Evolutionary conservation across 2,888 invertebrate species (phyloP).

Genomic region (Drosophila planitibia): DNA sequence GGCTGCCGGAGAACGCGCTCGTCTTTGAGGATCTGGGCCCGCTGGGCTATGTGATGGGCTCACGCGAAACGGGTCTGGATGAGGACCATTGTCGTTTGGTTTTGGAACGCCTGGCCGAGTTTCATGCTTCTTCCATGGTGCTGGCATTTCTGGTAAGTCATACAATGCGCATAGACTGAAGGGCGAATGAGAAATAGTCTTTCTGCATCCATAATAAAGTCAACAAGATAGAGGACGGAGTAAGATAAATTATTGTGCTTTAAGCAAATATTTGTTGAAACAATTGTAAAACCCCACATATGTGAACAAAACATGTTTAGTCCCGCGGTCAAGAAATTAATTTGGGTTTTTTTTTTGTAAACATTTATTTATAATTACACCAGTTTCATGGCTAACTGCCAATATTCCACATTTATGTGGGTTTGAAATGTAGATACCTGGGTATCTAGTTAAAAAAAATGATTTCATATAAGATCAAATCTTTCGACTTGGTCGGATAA

Average conservation of each 20-base stretch:
- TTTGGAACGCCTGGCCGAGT: conserved; percentile 86
- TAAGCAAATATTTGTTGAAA: not conserved
- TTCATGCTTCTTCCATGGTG: conserved; percentile 87
- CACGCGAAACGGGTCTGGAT: conserved; percentile 86
- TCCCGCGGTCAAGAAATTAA: not conserved
- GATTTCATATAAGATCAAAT: no score
- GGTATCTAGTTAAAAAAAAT: no score
- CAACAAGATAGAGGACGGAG: not conserved
- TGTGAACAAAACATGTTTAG: not conserved
- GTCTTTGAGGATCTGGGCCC: conserved; percentile 84
- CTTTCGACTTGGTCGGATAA: no score
- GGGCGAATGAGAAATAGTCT: not conserved
- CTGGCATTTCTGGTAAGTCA: conserved; percentile 86
- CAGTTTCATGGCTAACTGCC: not conserved
- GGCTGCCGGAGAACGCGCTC: conserved; percentile 73
- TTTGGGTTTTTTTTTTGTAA: not conserved
- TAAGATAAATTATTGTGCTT: not conserved
- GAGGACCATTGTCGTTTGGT: conserved; percentile 86
- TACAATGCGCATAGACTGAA: not conserved
- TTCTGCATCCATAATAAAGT: not conserved
- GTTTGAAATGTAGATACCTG: no score
- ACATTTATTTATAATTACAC: not conserved
- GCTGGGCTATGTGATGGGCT: conserved; percentile 86
- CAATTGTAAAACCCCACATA: not conserved
- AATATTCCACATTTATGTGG: not conserved